Evolutionary conservation across 2,113 vertebrate genomes (phyloP).

Genomic region (Sturnira hondurensis): DNA sequence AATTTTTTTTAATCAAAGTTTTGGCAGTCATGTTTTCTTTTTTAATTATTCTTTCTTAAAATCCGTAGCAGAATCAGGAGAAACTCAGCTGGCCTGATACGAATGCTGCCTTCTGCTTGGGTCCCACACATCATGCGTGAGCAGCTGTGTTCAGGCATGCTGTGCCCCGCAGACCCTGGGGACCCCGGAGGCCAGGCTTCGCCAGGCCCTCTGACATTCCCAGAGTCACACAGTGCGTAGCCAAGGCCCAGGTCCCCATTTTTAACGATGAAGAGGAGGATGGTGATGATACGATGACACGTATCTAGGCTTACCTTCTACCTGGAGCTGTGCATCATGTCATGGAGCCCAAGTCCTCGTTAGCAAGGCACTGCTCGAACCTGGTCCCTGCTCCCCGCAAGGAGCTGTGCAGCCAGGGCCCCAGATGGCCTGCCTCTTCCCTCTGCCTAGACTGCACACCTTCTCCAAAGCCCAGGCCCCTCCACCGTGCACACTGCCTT

Average conservation of each 20-base stretch:
- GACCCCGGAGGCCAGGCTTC: too few species aligned
- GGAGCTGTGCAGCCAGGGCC: too few species aligned
- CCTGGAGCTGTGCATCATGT: neutral
- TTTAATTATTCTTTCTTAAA: neutral
- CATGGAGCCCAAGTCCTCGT: neutral
- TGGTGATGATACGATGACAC: accelerated
- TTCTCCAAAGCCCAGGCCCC: accelerated
- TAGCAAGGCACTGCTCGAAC: too few species aligned
- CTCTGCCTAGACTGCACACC: neutral
- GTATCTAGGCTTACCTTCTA: accelerated
- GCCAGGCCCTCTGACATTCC: too few species aligned
- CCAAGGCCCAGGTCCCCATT: neutral
- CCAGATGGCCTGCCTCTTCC: too few species aligned
- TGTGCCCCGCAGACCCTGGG: neutral
- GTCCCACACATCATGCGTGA: too few species aligned
- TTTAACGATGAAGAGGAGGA: accelerated
- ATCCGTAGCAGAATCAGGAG: neutral
- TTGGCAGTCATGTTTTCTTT: neutral
- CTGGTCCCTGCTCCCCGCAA: too few species aligned
- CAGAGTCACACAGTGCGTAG: neutral
- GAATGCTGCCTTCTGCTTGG: neutral
- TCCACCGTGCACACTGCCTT: accelerated
- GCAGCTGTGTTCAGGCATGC: neutral
- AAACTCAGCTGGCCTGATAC: accelerated
- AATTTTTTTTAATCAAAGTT: neutral